Base-by-base conservation (phyloP, 2,113 vertebrate genomes). In the Geothlypis trichas region DNA sequence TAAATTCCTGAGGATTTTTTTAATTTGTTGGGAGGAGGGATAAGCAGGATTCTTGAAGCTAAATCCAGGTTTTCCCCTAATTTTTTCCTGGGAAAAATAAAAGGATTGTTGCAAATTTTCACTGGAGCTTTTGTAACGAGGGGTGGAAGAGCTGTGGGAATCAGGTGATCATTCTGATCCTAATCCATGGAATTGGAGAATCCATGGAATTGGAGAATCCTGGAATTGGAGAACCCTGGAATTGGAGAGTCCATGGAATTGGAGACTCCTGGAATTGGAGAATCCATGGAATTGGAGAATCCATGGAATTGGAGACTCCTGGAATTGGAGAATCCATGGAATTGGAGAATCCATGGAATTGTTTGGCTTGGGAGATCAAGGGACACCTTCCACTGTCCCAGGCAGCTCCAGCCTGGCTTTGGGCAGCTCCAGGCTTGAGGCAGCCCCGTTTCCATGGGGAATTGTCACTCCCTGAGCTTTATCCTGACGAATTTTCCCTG, bases 391-490 rank as follows among this genome's bases (percentile, higher is more conserved):
- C n/a, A 0, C 19, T 1, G 1, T 5, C 47, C 74, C 84, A 44
- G 8, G 2, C 22, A 22, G 30, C 35, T 58, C 72, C 82, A 23
- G 0, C 28, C 41, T 16, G 31, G 5, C 11, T 13, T 13, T 7
- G 37, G 3, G 2, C 39, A 9, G 0, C 12, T 4, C 22, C 39
- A 27, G 11, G 11, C 4, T 2, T 5, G 2, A 13, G 7, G 1
- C 16, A 30, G 1, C 37, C 26, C 0, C 8, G 0, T 26, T 35
- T 35, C 47, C 39, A 0, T 0, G 26, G 10, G 27, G 1, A 68
- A 5, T 5, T 1, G 0, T 3, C 27, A 5, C 55, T 73, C 33
- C 17, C 33, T 3, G 33, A 3, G 0, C 1, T 73, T 33, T 5
- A 30, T 57, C 41, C 69, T 13, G 2, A 5, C 15, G 19, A 3